Evolutionary conservation across 2,113 vertebrate species (phyloP), one percentile per base, ranked within the genome.

Genomic region (Saccopteryx leptura): DNA sequence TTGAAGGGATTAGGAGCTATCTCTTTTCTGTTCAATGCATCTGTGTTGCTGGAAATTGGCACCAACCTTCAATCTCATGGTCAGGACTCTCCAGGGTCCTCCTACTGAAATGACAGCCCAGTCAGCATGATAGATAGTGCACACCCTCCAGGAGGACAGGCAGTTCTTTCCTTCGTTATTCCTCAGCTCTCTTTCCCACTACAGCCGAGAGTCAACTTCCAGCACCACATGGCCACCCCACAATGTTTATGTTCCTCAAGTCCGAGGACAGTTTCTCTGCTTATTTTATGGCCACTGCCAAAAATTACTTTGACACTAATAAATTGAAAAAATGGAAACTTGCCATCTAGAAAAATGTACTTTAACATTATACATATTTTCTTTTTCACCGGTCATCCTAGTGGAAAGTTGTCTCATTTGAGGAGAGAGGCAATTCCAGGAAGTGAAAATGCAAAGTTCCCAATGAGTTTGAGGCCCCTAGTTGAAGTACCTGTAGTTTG

Each of bases 81-180:
- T 97, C 98, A 98, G 96, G 91, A 90, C 96, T 99, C 98, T 98
- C 98, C 95, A 98, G 98, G 97, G 98, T 96, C 98, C 96, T 98
- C 98, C 97, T 94, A 91, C 88, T 97, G 96, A 98, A 98, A 96
- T 98, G 98, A 98, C 98, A 98, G 96, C 97, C 81, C 97, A 98
- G 97, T 97, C 98, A 97, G 97, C 94, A 96, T 98, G 98, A 98
- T 98, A 98, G 98, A 99, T 98, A 96, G 97, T 76, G 92, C 78
- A 85, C 93, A 96, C 46, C 94, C 96, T 97, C 82, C 17, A 71
- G 91, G 0, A 0, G 81, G 96, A 94, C 58, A 90, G 90, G 95
- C 33, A 95, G 88, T 83, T 82, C 96, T 97, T 97, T 82, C 56
- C 39, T 97, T 93, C 65, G 88, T 84, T 12, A 83, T 6, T 97